Base-by-base conservation (phyloP, 2,797 vertebrate genomes). In the Pseudochirops corinnae region DNA sequence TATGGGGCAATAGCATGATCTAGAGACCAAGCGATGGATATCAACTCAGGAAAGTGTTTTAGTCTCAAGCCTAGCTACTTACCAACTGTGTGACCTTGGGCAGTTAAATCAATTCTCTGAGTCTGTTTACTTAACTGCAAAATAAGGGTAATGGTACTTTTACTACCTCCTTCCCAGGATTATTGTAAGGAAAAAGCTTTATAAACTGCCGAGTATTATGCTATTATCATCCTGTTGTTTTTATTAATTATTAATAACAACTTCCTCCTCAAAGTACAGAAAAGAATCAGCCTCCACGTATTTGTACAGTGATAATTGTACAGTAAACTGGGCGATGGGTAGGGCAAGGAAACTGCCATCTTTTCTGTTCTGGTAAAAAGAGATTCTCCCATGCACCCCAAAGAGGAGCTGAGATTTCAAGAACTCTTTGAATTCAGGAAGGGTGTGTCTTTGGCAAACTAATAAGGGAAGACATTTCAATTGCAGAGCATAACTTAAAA, bases 331-430 rank as follows among this genome's bases (percentile, higher is more conserved):
- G 55, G 50, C 57, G 55, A 26, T 92, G 46, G 95, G n/a, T 62
- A 55, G 39, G 2, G 53, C 92, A 62, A 82, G 95, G 56, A 13
- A 95, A 95, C 95, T 91, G 74, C 53, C 90, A 50, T 93, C 13
- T n/a, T 95, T 93, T 4, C 57, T 94, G 91, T 87, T 92, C 74
- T 97, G 52, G 46, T 93, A 94, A 94, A 94, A 94, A 94, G 28
- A 91, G 1, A 24, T 60, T 50, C 9, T 0, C 18, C 67, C 39
- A 46, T 7, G 1, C 21, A 87, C 7, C 28, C 33, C 53, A 94
- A 74, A 94, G n/a, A 31, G 67, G 90, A 91, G 26, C 7, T 93
- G 92, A 93, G 92, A 94, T 96, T 95, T 96, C 50, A 95, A 96
- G 90, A 95, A 31, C 50, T 93, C 67, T 96, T 92, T 87, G 74